Evolutionary conservation across 2,888 invertebrate species (phyloP).

Genomic region (Napeogenes inachia): DNA sequence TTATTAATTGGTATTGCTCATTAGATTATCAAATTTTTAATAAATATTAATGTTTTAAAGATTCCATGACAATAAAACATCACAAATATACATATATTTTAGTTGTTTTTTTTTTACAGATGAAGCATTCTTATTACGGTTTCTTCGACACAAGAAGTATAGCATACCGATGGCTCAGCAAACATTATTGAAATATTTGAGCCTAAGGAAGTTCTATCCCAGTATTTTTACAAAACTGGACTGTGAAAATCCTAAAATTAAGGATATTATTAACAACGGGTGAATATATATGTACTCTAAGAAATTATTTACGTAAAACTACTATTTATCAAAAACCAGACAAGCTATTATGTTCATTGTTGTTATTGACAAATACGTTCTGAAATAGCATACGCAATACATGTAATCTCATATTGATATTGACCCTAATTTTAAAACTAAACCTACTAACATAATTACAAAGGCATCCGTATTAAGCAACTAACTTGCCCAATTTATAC

Average conservation of each 20-base stretch:
- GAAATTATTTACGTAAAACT: not conserved
- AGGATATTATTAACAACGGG: slow-evolving; percentile 82
- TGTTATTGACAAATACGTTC: not conserved
- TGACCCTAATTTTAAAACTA: slow-evolving; percentile 31
- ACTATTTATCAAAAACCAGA: too few species aligned
- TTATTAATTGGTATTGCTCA: too few species aligned
- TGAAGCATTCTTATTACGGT: slow-evolving; percentile 84
- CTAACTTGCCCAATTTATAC: slow-evolving; percentile 29
- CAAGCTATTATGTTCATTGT: not conserved
- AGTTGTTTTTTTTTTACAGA: slow-evolving; percentile 65
- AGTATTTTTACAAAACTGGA: slow-evolving; percentile 81
- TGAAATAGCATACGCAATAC: not conserved
- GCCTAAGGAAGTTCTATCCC: slow-evolving; percentile 82
- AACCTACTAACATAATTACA: slow-evolving; percentile 44
- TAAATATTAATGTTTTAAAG: too few species aligned
- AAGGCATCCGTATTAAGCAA: slow-evolving; percentile 35
- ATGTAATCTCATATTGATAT: slow-evolving; percentile 17
- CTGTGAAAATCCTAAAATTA: slow-evolving; percentile 77
- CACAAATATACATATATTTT: not conserved
- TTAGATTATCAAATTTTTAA: too few species aligned
- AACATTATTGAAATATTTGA: slow-evolving; percentile 85
- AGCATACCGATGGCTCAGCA: slow-evolving; percentile 88
- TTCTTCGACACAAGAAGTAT: slow-evolving; percentile 86
- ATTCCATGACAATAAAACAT: too few species aligned
- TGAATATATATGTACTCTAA: slow-evolving; percentile 46